Percentiles rank a stretch among this genome's conserved stretches.
phyloP scores from a whole-genome alignment of 2,113 vertebrate genomes.

The Rhadina sibilatrix region DNA sequence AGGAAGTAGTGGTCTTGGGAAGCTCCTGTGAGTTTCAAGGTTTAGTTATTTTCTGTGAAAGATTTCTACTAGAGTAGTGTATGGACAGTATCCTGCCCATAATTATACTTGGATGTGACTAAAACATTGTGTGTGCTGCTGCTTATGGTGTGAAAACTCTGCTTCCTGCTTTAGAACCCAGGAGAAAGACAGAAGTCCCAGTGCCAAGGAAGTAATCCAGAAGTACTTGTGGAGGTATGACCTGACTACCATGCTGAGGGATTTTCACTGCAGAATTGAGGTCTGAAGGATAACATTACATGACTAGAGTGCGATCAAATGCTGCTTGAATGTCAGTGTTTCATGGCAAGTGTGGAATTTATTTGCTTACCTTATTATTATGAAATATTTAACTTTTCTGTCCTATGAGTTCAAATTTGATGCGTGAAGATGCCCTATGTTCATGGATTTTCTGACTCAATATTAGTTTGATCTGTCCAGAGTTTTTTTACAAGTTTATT shows the following conservation, averaged over 20 bases:
- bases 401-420: background rate
- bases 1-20: background rate
- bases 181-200: background rate
- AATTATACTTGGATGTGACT: background rate
- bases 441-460: background rate
- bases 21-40: background rate
- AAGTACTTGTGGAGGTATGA: background rate
- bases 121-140: background rate
- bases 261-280: background rate
- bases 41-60: background rate
- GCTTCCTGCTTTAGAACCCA: background rate
- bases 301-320: background rate
- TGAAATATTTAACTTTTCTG: background rate
- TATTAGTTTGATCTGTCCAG: background rate
- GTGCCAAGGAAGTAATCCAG: background rate
- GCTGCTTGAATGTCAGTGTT: background rate
- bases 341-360: background rate
- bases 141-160: background rate
- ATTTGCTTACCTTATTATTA: conserved; percentile 11
- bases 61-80: background rate
- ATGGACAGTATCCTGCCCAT: background rate
- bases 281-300: background rate
- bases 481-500: background rate
- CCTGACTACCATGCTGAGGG: background rate
- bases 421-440: background rate